Evolutionary conservation across 2,888 invertebrate species (phyloP), one percentile per base, ranked within the genome.

Genomic region (Hybos culiciformis): DNA sequence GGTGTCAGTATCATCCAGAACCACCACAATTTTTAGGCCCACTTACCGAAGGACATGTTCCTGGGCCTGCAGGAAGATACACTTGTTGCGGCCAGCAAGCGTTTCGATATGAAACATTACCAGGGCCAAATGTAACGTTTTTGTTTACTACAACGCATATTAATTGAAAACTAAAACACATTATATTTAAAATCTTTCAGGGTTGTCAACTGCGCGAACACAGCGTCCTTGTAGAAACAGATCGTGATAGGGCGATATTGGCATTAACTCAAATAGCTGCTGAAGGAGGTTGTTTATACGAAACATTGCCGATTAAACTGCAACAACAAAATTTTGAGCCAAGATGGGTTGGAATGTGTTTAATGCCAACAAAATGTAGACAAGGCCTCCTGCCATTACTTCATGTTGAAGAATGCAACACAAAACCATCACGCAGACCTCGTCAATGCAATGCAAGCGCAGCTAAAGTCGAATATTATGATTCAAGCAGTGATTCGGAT

Each of bases 81-180:
- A 83, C 88, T 0, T 93, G 93, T 66, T 93, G 93, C 65, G 86
- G 87, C 20, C 83, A 84, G 65, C 74, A 83, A 50, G 83, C 87
- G 2, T 84, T 86, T 60, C 60, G 67, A 43, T 67, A 53, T 44
- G 66, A 67, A 48, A 61, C 63, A 0, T 46, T 67, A 23, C 60
- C 63, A 0, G 63, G 62, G 15, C 60, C 64, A n/a, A 62, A 62
- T 54, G 66, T 66, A 51, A 42, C 41, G 37, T 32, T 21, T 33
- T 11, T 24, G 39, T 33, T 42, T 33, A n/a, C 7, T 26, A 14
- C 21, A 24, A 29, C 7, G n/a, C 7, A 17, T 44, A 19, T 37
- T 20, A 21, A 12, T 18, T 11, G 19, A 32, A 11, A 9, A 37
- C 4, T 4, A 37, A 21, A 15, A 6, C 8, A 6, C 17, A 33